These are phyloP conservation scores for Drosophila tripunctata DNA, from an alignment of 2,888 invertebrate genomes.

Conservation along the genomic window DNA sequence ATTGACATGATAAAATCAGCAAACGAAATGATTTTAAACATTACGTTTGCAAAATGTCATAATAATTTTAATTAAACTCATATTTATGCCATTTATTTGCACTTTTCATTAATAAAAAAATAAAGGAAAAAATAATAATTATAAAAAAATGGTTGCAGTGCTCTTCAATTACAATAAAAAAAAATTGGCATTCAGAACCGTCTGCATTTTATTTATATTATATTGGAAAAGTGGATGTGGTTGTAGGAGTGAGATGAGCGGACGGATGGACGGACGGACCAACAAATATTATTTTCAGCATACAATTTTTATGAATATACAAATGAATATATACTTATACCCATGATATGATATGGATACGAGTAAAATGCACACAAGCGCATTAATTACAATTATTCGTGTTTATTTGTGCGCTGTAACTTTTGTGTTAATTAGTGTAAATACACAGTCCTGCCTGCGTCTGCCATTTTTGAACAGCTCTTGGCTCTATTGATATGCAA, in stretches of 20 bases:
- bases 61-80: conserved; percentile 62
- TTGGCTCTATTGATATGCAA: conserved; percentile 47
- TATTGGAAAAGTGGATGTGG: conserved; percentile 31
- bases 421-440: conserved; percentile 60
- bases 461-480: conserved; percentile 15
- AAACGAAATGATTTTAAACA: conserved; percentile 15
- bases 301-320: conserved; percentile 45
- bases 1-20: neutral
- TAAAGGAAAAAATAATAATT: neutral
- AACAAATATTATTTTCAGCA: conserved; percentile 37
- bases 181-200: conserved; percentile 21
- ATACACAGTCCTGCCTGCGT: conserved; percentile 31
- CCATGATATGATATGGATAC: conserved; percentile 25
- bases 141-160: conserved; percentile 20
- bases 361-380: conserved; percentile 27
- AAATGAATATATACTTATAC: conserved; percentile 20
- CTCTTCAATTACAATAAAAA: conserved; percentile 54
- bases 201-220: conserved; percentile 51
- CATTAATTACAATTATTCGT: conserved; percentile 68
- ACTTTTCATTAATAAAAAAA: conserved; percentile 44
- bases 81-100: conserved; percentile 55
- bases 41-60: conserved; percentile 32
- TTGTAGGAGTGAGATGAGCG: neutral
- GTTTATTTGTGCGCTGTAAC: conserved; percentile 57
- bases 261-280: neutral